Evolutionary conservation across 2,888 invertebrate species (phyloP), one percentile per base, ranked within the genome.

Genomic region (Panopea generosa): DNA sequence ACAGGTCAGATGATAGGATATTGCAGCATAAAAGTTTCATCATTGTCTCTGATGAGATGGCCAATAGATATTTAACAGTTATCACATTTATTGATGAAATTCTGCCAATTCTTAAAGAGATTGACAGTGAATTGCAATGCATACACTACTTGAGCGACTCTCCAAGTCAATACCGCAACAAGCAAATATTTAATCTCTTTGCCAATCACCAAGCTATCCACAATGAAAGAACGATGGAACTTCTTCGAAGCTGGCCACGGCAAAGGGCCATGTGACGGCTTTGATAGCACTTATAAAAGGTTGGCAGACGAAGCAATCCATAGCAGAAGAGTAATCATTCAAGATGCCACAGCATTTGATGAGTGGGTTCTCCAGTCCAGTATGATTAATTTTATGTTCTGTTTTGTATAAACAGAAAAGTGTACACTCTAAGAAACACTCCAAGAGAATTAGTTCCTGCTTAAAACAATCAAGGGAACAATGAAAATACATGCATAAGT

Each of bases 11-110:
- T 0, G 20, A 38, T 2, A 43, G 63, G 14, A 24, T 53, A 11
- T 29, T 77, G 7, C n/a, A 40, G 14, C 80, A 81, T 52, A 72
- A 78, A n/a, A 75, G 62, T 33, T 61, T 70, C n/a, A 65, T 78
- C 4, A 18, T 65, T 20, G 53, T 83, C 6, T 70, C 61, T 9
- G 69, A 84, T 52, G 76, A 74, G 24, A 71, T 65, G 45, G n/a
- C 40, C 2, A 77, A 82, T 40, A 53, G 55, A 11, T 45, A 83
- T 1, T 16, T 29, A 22, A 72, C 82, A 11, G 70, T 83, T 4
- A 27, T 53, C 18, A 47, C 75, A 3, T 66, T 84, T 22, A 9
- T 84, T 9, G 68, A 82, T 27, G 33, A 63, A 1, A n/a, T 79
- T 1, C 22, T 82, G 11, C 74, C 80, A 7, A 16, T 40, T 20